Percentiles rank a stretch among this genome's conserved stretches.
phyloP scores from a whole-genome alignment of 2,888 invertebrate genomes.

The Alloscopus bannaensis region DNA sequence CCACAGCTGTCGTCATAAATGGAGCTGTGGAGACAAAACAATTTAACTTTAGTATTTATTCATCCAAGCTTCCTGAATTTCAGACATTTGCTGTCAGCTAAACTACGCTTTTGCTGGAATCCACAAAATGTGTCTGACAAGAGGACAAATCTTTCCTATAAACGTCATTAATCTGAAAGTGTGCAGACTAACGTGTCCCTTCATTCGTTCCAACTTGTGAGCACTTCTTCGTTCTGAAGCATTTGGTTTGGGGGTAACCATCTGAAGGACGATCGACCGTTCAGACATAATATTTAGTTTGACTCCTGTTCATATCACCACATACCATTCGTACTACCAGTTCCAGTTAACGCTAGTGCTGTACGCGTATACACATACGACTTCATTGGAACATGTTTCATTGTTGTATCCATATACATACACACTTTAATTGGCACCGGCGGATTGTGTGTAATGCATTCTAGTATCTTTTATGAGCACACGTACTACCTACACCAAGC shows the following conservation, averaged over 20 bases:
- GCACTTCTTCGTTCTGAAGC: neutral
- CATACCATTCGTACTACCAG: neutral
- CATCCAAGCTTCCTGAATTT: neutral
- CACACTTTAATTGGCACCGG: neutral
- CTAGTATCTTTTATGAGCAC: neutral
- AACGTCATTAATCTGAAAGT: too few relatives aligned
- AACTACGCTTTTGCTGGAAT: neutral
- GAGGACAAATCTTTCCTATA: too few relatives aligned
- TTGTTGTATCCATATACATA: neutral
- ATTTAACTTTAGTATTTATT: neutral
- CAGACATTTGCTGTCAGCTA: neutral
- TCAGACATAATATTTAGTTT: neutral
- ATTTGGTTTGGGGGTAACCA: constrained; percentile 9
- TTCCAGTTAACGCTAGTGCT: neutral
- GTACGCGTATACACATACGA: constrained; percentile 1
- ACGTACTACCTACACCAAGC: too few relatives aligned
- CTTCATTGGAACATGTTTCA: neutral
- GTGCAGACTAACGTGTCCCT: neutral
- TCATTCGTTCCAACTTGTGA: constrained; percentile 17
- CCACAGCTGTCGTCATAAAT: neutral
- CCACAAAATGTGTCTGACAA: too few relatives aligned
- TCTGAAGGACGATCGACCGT: constrained; percentile 59
- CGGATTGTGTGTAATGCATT: neutral
- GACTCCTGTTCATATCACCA: neutral
- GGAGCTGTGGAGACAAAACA: neutral